These are phyloP conservation scores for Poeciliopsis paucimaculata DNA, from an alignment of 2,797 vertebrate species.

Conservation along the genomic window DNA sequence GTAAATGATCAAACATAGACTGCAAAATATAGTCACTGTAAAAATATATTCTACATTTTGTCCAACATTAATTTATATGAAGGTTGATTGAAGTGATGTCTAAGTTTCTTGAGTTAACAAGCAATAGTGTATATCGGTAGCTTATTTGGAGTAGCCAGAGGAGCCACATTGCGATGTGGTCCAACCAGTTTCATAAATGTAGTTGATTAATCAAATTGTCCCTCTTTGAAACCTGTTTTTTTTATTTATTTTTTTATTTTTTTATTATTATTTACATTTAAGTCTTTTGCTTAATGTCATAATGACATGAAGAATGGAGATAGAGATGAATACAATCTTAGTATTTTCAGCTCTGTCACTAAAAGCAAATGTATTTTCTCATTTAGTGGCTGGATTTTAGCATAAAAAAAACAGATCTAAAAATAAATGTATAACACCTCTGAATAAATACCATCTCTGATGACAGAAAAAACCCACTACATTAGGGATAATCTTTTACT, in stretches of 20 bases:
- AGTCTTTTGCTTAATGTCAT: neutral
- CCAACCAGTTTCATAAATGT: neutral
- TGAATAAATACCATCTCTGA: conserved; percentile 6
- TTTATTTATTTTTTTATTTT: too few species aligned
- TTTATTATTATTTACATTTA: conserved; percentile 20
- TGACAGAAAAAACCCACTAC: conserved; percentile 11
- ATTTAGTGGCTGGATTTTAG: conserved; percentile 1
- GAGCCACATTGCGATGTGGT: conserved; percentile 5
- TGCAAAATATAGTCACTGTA: conserved; percentile 8
- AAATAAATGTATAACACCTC: conserved; percentile 41
- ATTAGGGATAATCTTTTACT: conserved; percentile 12
- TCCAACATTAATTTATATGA: conserved; percentile 7
- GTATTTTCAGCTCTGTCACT: conserved; percentile 5
- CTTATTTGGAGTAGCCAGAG: conserved; percentile 3
- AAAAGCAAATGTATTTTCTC: conserved; percentile 2
- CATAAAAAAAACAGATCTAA: conserved; percentile 44
- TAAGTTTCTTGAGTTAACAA: conserved; percentile 5
- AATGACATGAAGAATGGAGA: conserved; percentile 4
- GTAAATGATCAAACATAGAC: conserved; percentile 15
- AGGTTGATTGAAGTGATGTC: conserved; percentile 13
- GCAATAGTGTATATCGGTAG: conserved; percentile 1
- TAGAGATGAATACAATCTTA: conserved; percentile 3
- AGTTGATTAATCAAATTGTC: conserved; percentile 12
- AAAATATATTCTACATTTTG: conserved; percentile 17
- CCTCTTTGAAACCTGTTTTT: neutral